Conservation (phyloP, 1,140 invertebrate species). For the Subanguina moxae region DNA sequence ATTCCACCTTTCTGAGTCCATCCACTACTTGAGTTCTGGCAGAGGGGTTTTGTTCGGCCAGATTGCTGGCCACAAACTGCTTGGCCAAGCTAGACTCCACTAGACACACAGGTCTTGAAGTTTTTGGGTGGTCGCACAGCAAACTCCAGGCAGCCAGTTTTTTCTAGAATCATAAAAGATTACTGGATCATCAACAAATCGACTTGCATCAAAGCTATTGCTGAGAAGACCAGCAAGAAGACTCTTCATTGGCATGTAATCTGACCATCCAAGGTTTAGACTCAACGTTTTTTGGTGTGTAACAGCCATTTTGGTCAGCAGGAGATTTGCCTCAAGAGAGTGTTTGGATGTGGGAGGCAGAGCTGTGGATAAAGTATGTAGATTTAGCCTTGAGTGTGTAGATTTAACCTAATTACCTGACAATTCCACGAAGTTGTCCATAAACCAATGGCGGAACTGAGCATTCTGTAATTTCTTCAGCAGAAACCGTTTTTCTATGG, state of each 20-base stretch:
- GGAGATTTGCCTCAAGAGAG: conserved; percentile 7
- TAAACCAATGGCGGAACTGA: conserved; percentile 2
- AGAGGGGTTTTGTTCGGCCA: conserved; percentile 29
- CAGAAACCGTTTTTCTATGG: background rate
- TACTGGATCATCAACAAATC: no score
- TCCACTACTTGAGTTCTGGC: conserved; percentile 30
- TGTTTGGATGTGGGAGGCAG: conserved; percentile 1
- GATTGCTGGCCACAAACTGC: conserved; percentile 22
- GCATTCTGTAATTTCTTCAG: background rate
- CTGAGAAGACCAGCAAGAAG: background rate
- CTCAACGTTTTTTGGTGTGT: conserved; percentile 17
- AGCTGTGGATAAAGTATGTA: background rate
- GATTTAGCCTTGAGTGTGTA: no score
- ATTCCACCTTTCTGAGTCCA: conserved; percentile 26
- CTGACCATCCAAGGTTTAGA: background rate
- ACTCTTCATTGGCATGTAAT: background rate
- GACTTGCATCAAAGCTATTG: background rate
- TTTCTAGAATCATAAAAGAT: conserved; percentile 24
- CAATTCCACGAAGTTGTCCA: background rate
- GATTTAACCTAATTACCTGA: background rate
- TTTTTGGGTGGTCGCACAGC: conserved; percentile 35
- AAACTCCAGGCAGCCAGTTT: conserved; percentile 29
- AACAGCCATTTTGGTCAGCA: conserved; percentile 9
- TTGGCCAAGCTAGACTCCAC: conserved; percentile 23
- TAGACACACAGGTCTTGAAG: conserved; percentile 18